These are phyloP conservation scores for Microctenopoma steveboyesi DNA, from an alignment of 2,797 vertebrate genomes.

Conservation along the genomic window DNA sequence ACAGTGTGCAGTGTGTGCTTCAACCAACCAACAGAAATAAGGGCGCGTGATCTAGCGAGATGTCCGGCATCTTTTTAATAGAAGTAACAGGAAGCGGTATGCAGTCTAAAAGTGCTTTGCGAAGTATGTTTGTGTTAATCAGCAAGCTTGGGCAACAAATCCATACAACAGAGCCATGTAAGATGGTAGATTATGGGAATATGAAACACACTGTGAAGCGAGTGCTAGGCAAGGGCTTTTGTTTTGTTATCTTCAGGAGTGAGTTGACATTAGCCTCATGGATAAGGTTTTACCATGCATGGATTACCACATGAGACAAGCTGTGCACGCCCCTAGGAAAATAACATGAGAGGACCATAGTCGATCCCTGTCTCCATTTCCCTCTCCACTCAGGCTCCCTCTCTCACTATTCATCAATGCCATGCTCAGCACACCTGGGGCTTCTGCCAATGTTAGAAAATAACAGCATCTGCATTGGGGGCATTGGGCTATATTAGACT, in stretches of 20 bases:
- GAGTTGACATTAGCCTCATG: slow-evolving; percentile 80
- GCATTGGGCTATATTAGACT: slow-evolving; percentile 32
- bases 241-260: slow-evolving; percentile 78
- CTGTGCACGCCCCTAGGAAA: slow-evolving; percentile 59
- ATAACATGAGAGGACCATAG: slow-evolving; percentile 60
- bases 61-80: slow-evolving; percentile 25
- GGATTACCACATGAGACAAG: slow-evolving; percentile 76
- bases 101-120: slow-evolving; percentile 19
- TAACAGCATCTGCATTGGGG: slow-evolving; percentile 43
- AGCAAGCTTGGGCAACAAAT: slow-evolving; percentile 57
- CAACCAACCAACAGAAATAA: slow-evolving; percentile 18
- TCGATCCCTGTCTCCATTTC: slow-evolving; percentile 41
- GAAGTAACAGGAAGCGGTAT: slow-evolving; percentile 15
- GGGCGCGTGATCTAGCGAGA: slow-evolving; percentile 6
- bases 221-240: slow-evolving; percentile 63
- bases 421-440: slow-evolving; percentile 56
- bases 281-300: slow-evolving; percentile 80
- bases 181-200: slow-evolving; percentile 76
- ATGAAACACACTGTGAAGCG: slow-evolving; percentile 64
- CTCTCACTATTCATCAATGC: slow-evolving; percentile 58
- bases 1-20: slow-evolving; percentile 7
- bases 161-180: slow-evolving; percentile 64
- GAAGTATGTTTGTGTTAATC: slow-evolving; percentile 49
- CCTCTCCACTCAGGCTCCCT: slow-evolving; percentile 35
- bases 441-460: slow-evolving; percentile 48